Conservation (phyloP, 2,888 invertebrate species). For the Drosophila pegasa region DNA sequence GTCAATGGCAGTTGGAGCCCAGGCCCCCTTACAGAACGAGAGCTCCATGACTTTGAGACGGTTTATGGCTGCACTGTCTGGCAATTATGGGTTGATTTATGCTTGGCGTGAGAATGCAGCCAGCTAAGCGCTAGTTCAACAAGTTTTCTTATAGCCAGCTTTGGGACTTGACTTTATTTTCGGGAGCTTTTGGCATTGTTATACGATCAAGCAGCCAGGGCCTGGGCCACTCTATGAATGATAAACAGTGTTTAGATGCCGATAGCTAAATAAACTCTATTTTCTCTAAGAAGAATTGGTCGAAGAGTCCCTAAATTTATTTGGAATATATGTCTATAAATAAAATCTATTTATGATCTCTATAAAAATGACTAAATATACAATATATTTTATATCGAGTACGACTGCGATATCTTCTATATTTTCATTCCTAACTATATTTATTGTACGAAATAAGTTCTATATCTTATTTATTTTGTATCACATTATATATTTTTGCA, state of each 20-base stretch:
- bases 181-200: constrained; percentile 45
- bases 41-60: constrained; percentile 29
- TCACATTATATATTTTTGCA: neutral
- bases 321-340: neutral
- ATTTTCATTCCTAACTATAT: neutral
- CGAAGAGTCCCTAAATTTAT: neutral
- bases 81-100: constrained; percentile 63
- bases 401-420: too few species aligned
- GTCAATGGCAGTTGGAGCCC: constrained; percentile 62
- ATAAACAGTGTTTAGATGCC: constrained; percentile 5
- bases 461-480: neutral
- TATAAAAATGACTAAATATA: neutral
- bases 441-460: neutral
- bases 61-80: constrained; percentile 59
- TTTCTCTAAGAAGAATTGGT: neutral
- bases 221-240: constrained; percentile 21
- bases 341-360: neutral
- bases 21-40: constrained; percentile 52
- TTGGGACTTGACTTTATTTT: constrained; percentile 12
- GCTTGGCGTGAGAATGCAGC: constrained; percentile 61
- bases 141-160: constrained; percentile 53
- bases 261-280: constrained; percentile 5
- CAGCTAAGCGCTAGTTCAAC: constrained; percentile 56
- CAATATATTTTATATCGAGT: neutral
- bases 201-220: constrained; percentile 29